These are phyloP conservation scores for Heptranchias perlo DNA, from an alignment of 2,113 vertebrate species.

Conservation along the genomic window DNA sequence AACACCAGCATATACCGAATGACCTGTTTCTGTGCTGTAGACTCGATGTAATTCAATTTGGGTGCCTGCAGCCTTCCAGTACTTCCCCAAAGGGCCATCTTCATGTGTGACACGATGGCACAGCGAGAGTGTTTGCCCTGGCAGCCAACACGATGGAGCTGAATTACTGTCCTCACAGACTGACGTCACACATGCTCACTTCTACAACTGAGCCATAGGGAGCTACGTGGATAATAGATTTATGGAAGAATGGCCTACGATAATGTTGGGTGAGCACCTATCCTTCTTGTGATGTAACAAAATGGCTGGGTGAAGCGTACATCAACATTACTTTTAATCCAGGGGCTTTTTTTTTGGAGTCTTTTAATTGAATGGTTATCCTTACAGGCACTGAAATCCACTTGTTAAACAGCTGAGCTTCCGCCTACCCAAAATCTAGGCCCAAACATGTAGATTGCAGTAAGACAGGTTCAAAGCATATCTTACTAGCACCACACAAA, in stretches of 20 bases:
- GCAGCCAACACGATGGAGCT: background rate
- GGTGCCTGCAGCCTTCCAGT: background rate
- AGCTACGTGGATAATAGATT: background rate
- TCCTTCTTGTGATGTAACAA: background rate
- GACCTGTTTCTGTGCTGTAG: no score
- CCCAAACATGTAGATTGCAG: background rate
- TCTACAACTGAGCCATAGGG: background rate
- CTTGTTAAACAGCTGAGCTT: background rate
- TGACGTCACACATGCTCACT: background rate
- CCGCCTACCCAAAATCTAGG: background rate
- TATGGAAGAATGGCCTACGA: background rate
- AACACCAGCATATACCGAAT: no score
- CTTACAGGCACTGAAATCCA: background rate
- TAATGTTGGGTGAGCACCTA: background rate
- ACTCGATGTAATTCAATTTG: no score
- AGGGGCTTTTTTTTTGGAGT: background rate
- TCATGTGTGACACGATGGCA: background rate
- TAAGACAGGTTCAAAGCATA: background rate
- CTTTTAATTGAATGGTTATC: background rate
- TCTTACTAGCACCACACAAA: background rate
- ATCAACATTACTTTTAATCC: background rate
- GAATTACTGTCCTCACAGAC: background rate
- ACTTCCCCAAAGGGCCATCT: background rate
- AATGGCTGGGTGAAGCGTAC: background rate
- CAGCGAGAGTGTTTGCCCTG: background rate